A percentile compares a stretch with the other conserved stretches of the same genome.
These are phyloP conservation scores for Vireo griseus DNA, from an alignment of 2,797 vertebrate species.

Conservation along the genomic window DNA sequence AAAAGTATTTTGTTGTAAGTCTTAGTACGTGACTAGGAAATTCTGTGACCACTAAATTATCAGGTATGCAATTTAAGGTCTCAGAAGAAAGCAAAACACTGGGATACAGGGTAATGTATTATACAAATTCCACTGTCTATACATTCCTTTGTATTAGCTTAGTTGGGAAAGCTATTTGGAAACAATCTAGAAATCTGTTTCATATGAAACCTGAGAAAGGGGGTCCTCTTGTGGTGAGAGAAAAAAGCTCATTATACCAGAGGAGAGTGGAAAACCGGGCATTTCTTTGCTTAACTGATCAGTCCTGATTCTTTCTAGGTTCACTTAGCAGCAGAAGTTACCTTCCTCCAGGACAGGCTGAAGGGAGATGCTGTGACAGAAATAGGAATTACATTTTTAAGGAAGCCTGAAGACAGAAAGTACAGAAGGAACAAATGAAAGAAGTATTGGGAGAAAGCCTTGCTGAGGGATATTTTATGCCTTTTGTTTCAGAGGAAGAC, in stretches of 20 bases:
- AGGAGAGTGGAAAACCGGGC: background rate
- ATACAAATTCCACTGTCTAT: background rate
- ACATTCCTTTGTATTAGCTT: background rate
- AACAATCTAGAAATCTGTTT: background rate
- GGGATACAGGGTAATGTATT: background rate
- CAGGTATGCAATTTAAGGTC: background rate
- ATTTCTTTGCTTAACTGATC: background rate
- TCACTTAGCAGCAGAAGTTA: conserved; percentile 76
- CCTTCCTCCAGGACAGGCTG: conserved; percentile 77
- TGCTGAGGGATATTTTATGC: background rate
- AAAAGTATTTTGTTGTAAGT: background rate
- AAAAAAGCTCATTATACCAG: background rate
- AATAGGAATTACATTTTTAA: conserved; percentile 79
- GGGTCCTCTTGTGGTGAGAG: conserved; percentile 5
- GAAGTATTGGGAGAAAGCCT: background rate
- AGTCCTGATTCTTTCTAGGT: conserved; percentile 62
- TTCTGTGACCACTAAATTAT: background rate
- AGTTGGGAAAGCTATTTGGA: background rate
- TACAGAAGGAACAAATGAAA: conserved; percentile 71
- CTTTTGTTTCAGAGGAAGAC: background rate
- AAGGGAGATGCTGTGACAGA: conserved; percentile 78
- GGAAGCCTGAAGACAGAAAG: conserved; percentile 73
- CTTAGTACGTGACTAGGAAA: background rate
- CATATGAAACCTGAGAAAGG: background rate
- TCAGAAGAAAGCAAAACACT: background rate